These are phyloP conservation scores for Abrostola triplasia DNA, from an alignment of 2,888 invertebrate species.

Conservation along the genomic window DNA sequence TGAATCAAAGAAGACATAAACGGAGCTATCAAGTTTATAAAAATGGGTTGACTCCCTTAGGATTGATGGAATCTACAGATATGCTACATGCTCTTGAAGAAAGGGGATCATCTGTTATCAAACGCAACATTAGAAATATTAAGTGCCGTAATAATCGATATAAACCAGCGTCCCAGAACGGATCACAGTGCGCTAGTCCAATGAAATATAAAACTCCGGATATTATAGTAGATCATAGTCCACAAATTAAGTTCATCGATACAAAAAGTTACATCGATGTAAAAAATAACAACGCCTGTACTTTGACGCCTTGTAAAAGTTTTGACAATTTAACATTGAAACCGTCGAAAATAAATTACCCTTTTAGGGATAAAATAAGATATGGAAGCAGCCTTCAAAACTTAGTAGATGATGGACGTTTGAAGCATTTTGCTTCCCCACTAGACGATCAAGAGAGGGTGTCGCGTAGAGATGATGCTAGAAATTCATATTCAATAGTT, in stretches of 20 bases:
- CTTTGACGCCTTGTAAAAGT: slow-evolving; percentile 81
- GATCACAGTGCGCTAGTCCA: slow-evolving; percentile 53
- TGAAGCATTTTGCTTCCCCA: slow-evolving; percentile 78
- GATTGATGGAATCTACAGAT: slow-evolving; percentile 73
- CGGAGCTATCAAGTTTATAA: slow-evolving; percentile 86
- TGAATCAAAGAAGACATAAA: slow-evolving; percentile 84
- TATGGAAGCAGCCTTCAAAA: slow-evolving; percentile 82
- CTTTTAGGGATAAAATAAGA: slow-evolving; percentile 67
- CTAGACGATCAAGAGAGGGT: slow-evolving; percentile 63
- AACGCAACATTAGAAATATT: slow-evolving; percentile 81
- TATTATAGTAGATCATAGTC: slow-evolving; percentile 78
- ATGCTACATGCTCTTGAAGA: slow-evolving; percentile 78
- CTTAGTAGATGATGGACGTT: slow-evolving; percentile 74
- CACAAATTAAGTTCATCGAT: slow-evolving; percentile 78
- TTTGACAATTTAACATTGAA: slow-evolving; percentile 82
- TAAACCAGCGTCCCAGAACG: slow-evolving; percentile 66
- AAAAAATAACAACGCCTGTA: slow-evolving; percentile 78
- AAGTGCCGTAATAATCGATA: slow-evolving; percentile 76
- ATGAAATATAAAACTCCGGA: slow-evolving; percentile 74
- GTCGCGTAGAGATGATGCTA: slow-evolving; percentile 68
- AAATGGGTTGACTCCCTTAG: slow-evolving; percentile 77
- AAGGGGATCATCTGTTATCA: slow-evolving; percentile 79
- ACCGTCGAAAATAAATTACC: slow-evolving; percentile 64
- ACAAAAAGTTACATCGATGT: slow-evolving; percentile 77
- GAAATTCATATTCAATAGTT: slow-evolving; percentile 79